A percentile compares a stretch with the other conserved stretches of the same genome.
Conservation (phyloP, 2,113 vertebrate genomes). For the Epinephelus fuscoguttatus region DNA sequence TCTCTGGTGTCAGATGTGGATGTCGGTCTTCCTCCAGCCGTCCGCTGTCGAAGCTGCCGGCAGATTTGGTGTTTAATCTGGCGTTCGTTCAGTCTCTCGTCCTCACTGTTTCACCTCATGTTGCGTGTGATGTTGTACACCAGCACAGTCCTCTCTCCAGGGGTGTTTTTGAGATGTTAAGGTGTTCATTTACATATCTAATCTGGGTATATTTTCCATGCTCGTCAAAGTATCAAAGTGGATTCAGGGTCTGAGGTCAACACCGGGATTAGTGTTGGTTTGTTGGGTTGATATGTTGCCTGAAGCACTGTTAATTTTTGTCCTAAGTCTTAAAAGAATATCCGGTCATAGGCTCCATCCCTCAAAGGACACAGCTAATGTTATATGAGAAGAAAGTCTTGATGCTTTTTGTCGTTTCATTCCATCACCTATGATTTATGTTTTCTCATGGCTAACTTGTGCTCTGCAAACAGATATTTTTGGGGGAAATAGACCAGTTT, state of each 20-base stretch:
- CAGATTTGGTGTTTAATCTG: neutral
- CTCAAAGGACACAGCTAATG: neutral
- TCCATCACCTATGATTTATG: neutral
- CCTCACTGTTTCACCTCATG: neutral
- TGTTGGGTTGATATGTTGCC: neutral
- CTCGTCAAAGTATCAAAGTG: neutral
- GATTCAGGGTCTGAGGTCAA: neutral
- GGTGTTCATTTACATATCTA: neutral
- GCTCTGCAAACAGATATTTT: neutral
- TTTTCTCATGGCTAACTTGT: neutral
- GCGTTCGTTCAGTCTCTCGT: neutral
- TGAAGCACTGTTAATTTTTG: neutral
- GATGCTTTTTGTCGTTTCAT: neutral
- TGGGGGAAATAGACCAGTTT: no score
- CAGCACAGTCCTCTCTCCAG: neutral
- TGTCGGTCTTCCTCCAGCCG: neutral
- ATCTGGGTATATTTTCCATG: neutral
- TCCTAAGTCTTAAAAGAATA: neutral
- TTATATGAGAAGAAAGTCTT: neutral
- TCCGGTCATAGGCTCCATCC: neutral
- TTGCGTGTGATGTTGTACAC: neutral
- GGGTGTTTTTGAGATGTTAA: neutral
- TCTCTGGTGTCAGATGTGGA: neutral
- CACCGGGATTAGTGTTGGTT: neutral
- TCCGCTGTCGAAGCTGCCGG: neutral